Conservation (phyloP, 2,113 vertebrate species). For the Thymallus thymallus region DNA sequence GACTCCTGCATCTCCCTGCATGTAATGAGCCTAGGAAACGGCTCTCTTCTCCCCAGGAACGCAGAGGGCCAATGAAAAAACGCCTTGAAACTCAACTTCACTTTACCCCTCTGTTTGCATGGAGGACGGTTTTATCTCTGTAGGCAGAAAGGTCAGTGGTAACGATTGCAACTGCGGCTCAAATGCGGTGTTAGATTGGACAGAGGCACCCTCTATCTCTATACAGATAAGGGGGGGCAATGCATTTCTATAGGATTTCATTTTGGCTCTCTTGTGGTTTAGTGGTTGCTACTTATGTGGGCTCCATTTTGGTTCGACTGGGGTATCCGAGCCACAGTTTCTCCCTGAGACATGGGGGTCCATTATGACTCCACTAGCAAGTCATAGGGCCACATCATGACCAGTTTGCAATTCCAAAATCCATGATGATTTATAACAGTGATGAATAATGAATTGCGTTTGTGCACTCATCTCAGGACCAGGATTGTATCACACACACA, state of each 20-base stretch:
- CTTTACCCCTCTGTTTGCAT: neutral
- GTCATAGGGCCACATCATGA: neutral
- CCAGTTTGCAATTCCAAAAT: neutral
- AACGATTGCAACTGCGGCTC: neutral
- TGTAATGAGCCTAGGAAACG: conserved; percentile 59
- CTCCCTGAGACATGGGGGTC: too few relatives aligned
- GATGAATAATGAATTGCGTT: too few relatives aligned
- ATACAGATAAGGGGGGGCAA: neutral
- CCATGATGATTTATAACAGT: too few relatives aligned
- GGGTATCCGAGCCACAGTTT: neutral
- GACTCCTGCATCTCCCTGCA: conserved; percentile 45
- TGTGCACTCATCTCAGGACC: too few relatives aligned
- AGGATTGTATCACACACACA: too few relatives aligned
- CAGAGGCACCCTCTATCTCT: neutral
- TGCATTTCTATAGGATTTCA: neutral
- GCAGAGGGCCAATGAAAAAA: conserved; percentile 41
- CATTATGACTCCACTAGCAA: too few relatives aligned
- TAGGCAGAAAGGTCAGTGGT: neutral
- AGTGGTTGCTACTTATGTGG: neutral
- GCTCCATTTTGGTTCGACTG: neutral
- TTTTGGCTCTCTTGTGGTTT: neutral
- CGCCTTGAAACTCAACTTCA: conserved; percentile 8
- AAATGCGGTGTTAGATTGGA: neutral
- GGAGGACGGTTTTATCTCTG: neutral
- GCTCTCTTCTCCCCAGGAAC: conserved; percentile 22